Evolutionary conservation across 2,888 invertebrate genomes (phyloP).

Genomic region (Ctenicera cuprea): DNA sequence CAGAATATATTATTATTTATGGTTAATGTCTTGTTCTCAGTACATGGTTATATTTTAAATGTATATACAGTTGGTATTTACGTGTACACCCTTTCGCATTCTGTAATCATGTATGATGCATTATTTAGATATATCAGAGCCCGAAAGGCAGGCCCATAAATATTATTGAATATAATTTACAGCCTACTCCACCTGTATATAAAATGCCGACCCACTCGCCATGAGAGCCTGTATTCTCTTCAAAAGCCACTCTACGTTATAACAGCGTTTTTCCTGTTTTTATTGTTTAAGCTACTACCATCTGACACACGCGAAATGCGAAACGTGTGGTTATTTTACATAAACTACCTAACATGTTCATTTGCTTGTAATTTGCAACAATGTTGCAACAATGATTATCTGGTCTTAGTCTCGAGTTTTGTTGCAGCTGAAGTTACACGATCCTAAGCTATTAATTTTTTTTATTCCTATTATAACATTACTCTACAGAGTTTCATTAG

Average conservation of each 20-base stretch:
- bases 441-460: slow-evolving; percentile 32
- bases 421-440: slow-evolving; percentile 56
- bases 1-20: not conserved
- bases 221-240: slow-evolving; percentile 40
- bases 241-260: slow-evolving; percentile 48
- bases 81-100: slow-evolving; percentile 47
- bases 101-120: slow-evolving; percentile 56
- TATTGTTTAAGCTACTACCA: not conserved
- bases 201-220: slow-evolving; percentile 58
- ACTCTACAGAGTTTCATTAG: slow-evolving; percentile 26
- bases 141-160: slow-evolving; percentile 70
- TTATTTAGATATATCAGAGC: slow-evolving; percentile 69
- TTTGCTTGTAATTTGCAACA: slow-evolving; percentile 63
- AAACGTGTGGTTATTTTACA: slow-evolving; percentile 45
- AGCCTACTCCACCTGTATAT: slow-evolving; percentile 66
- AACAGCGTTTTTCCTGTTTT: slow-evolving; percentile 23
- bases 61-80: slow-evolving; percentile 1
- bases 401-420: slow-evolving; percentile 50
- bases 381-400: slow-evolving; percentile 60
- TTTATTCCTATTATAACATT: slow-evolving; percentile 11
- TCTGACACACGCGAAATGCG: slow-evolving; percentile 1
- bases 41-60: not conserved
- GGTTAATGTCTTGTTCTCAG: not conserved
- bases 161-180: slow-evolving; percentile 72
- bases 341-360: slow-evolving; percentile 51